phyloP scores from a whole-genome alignment of 1,140 invertebrate species.

The Sycophila sp. region DNA sequence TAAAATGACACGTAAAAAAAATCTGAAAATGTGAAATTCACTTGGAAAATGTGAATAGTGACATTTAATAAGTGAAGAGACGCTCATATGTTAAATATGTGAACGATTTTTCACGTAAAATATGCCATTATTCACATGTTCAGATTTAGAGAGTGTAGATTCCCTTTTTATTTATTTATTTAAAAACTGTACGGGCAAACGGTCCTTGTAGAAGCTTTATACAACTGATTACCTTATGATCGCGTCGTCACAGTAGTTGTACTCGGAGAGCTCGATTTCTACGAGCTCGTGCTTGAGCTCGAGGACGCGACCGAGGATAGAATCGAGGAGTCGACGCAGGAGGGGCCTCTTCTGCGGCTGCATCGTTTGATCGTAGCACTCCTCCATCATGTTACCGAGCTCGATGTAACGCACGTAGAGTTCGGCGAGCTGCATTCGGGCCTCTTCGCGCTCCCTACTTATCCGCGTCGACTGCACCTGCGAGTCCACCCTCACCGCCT shows the following conservation, averaged over 20 bases:
- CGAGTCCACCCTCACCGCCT: constrained; percentile 73
- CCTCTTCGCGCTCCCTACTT: constrained; percentile 69
- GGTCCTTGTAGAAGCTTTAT: too few relatives aligned
- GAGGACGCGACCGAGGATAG: constrained; percentile 79
- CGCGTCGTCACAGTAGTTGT: constrained; percentile 86
- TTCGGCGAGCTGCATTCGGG: constrained; percentile 69
- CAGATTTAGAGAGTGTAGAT: too few relatives aligned
- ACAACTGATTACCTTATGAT: constrained; percentile 66
- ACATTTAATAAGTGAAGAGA: too few relatives aligned
- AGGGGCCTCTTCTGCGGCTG: constrained; percentile 92
- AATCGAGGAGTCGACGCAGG: constrained; percentile 82
- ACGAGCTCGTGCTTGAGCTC: constrained; percentile 88
- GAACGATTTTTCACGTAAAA: too few relatives aligned
- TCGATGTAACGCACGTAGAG: constrained; percentile 84
- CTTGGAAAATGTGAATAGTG: too few relatives aligned
- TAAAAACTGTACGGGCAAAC: too few relatives aligned
- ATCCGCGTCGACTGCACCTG: constrained; percentile 71
- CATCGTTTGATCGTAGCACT: constrained; percentile 89
- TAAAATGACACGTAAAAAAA: too few relatives aligned
- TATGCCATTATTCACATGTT: too few relatives aligned
- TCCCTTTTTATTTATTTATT: too few relatives aligned
- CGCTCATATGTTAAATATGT: too few relatives aligned
- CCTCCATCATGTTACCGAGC: constrained; percentile 78
- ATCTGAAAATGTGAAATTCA: too few relatives aligned
- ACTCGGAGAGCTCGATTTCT: constrained; percentile 85